Percentiles rank a stretch among this genome's conserved stretches.
Conservation (phyloP, 37 sponge, comb jelly and placozoan genomes). For the Halichondria panicea region DNA sequence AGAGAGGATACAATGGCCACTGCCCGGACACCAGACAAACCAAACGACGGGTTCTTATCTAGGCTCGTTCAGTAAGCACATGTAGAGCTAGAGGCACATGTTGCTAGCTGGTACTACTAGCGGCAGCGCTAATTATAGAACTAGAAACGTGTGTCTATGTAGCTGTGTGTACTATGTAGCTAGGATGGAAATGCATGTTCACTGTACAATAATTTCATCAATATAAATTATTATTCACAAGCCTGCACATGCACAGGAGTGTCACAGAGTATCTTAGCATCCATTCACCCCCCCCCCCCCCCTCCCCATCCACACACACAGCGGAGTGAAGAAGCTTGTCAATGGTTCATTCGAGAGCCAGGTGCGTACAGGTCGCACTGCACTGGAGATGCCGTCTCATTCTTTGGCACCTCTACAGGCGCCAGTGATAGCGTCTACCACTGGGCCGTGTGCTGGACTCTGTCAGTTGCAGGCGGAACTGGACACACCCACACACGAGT, state of each 20-base stretch:
- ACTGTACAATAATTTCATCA: neutral
- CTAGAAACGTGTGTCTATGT: neutral
- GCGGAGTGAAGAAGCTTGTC: slow-evolving; percentile 22
- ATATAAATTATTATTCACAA: too few species aligned
- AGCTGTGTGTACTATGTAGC: neutral
- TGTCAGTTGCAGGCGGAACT: slow-evolving; percentile 33
- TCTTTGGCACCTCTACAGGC: slow-evolving; percentile 41
- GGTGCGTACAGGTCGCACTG: slow-evolving; percentile 28
- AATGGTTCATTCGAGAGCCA: slow-evolving; percentile 24
- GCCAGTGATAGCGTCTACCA: slow-evolving; percentile 42
- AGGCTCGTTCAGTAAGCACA: too few species aligned
- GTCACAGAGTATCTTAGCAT: too few species aligned
- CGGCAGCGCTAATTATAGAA: too few species aligned
- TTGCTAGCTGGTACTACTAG: too few species aligned
- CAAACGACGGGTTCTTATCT: too few species aligned
- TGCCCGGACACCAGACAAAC: too few species aligned
- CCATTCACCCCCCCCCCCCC: too few species aligned
- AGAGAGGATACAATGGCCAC: too few species aligned
- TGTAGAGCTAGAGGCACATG: too few species aligned
- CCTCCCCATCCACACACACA: slow-evolving; percentile 4
- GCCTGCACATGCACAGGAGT: too few species aligned
- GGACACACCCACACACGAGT: slow-evolving; percentile 31
- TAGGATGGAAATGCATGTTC: neutral
- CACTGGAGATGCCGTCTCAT: slow-evolving; percentile 51
- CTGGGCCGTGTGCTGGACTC: slow-evolving; percentile 72